These are phyloP conservation scores for Cephalotes varians DNA, from an alignment of 2,888 invertebrate species.

Conservation along the genomic window DNA sequence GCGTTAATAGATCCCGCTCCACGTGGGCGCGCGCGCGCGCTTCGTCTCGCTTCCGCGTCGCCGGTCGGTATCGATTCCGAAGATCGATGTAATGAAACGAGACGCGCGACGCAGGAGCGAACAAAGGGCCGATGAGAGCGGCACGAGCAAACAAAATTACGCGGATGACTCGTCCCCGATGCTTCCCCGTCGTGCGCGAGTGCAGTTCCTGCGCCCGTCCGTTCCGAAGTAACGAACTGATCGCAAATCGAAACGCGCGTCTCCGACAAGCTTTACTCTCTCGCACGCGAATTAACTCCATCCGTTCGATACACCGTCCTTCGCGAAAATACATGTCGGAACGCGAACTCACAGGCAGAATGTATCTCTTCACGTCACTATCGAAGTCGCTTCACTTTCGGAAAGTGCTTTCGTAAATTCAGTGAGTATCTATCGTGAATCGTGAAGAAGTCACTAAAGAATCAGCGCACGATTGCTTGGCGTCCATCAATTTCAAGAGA, in stretches of 20 bases:
- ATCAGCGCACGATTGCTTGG: slow-evolving; percentile 11
- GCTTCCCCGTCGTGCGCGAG: slow-evolving; percentile 8
- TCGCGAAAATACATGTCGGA: slow-evolving; percentile 30
- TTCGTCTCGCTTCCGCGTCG: not conserved
- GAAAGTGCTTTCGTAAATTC: slow-evolving; percentile 34
- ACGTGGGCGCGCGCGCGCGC: slow-evolving; percentile 9
- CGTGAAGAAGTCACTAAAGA: not conserved
- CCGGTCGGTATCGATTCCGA: slow-evolving; percentile 27
- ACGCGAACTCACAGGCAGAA: not conserved
- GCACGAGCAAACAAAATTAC: slow-evolving; percentile 52
- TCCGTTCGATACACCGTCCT: not conserved
- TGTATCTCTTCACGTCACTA: slow-evolving; percentile 7
- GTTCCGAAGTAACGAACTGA: slow-evolving; percentile 53
- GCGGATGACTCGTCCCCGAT: slow-evolving; percentile 42
- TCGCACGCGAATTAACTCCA: slow-evolving; percentile 45
- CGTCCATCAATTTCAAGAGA: not conserved
- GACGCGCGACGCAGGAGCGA: slow-evolving; percentile 43
- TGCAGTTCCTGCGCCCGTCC: slow-evolving; percentile 28
- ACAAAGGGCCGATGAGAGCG: slow-evolving; percentile 49
- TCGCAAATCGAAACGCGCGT: slow-evolving; percentile 52
- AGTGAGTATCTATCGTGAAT: not conserved
- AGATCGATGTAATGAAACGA: slow-evolving; percentile 47
- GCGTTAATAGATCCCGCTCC: slow-evolving; percentile 43
- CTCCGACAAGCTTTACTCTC: slow-evolving; percentile 24
- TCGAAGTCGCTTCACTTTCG: slow-evolving; percentile 24